Evolutionary conservation across 2,113 vertebrate species (phyloP).

Genomic region (Cervus canadensis): DNA sequence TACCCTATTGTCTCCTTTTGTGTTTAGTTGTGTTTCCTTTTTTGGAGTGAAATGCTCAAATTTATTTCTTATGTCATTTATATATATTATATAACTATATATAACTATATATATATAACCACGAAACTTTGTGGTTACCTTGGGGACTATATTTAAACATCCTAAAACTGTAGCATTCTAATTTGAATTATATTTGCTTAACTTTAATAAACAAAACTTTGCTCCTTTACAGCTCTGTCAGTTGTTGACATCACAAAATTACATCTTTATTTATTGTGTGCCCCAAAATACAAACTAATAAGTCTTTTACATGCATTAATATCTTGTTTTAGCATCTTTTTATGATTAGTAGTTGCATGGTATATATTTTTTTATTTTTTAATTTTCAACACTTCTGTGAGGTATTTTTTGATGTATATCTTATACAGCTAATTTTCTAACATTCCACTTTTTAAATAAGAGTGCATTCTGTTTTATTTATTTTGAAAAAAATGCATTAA

Average conservation of each 20-base stretch:
- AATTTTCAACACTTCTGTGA: background rate
- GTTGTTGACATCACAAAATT: background rate
- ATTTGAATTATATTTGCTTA: background rate
- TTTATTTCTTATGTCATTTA: background rate
- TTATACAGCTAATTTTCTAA: background rate
- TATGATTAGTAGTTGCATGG: background rate
- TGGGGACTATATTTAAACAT: background rate
- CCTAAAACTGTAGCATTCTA: background rate
- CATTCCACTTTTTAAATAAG: background rate
- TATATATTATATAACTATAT: background rate
- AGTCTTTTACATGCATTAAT: background rate
- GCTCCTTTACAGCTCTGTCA: background rate
- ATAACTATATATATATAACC: background rate
- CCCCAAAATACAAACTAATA: background rate
- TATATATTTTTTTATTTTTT: background rate
- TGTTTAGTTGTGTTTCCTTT: background rate
- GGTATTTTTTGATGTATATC: background rate
- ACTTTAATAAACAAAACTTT: background rate
- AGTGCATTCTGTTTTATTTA: background rate
- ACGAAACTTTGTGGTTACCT: background rate
- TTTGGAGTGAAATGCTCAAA: background rate
- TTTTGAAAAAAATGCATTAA: background rate
- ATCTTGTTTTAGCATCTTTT: background rate
- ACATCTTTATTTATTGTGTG: background rate
- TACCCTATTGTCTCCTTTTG: background rate